Evolutionary conservation across 2,888 invertebrate genomes (phyloP), one percentile per base, ranked within the genome.

Genomic region (Microctonus hyperodae): DNA sequence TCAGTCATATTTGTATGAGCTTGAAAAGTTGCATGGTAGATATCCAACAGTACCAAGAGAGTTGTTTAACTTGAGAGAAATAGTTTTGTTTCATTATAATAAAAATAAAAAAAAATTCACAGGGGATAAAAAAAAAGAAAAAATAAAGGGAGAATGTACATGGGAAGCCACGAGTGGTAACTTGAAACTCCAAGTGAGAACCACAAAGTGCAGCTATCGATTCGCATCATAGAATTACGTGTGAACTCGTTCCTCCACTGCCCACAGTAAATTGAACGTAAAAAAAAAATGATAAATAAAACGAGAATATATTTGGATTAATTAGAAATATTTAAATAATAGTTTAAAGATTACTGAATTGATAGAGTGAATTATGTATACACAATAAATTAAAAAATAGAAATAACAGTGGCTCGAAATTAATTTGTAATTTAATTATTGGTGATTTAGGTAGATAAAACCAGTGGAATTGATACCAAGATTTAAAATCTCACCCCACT

Each of bases 151-250:
- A 56, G 16, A 40, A 37, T 48, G 40, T 60, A 50, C 37, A 35
- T 66, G 67, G 64, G 70, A 69, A 72, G 65, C 65, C 68, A 55
- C 61, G 40, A 63, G 40, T 25, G 13, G 73, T 72, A 73, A 72
- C 62, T 55, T 69, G 74, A 73, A 72, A 73, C 69, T 70, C 60
- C 55, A 65, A 68, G 56, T 68, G 72, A 71, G 73, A 64, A 72
- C 74, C 73, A 69, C 74, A 75, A 72, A 73, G 71, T 70, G 72
- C 70, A 67, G 64, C 70, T 67, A 68, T 73, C 74, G 74, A 75
- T 73, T 70, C 48, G 64, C 71, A 65, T 70, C 70, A 65, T 69
- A 69, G 69, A 70, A 68, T 76, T 74, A 74, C 70, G 66, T 48
- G 64, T 65, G 51, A 72, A 67, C 31, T 22, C 3, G 40, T 62